Evolutionary conservation across 53 echinoderm and acorn worm species (phyloP), one percentile per base, ranked within the genome.

Genomic region (Temnopleurus reevesii): DNA sequence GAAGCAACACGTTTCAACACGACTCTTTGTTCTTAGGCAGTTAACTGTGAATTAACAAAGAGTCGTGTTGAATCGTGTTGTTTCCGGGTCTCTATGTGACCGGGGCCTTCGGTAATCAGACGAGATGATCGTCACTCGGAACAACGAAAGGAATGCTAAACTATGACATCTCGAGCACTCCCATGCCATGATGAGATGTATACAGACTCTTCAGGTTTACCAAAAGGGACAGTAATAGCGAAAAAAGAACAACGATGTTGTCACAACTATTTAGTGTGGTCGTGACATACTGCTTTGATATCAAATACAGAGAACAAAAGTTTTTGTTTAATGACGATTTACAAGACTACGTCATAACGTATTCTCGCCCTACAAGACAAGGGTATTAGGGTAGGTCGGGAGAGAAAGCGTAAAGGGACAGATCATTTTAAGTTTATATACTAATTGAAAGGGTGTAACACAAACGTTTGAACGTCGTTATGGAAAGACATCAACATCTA

Each of bases 201-300:
- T 43, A 71, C 71, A 71, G 5, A 41, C 71, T 71, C 41, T n/a
- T 38, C 36, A n/a, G 71, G 43, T 21, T 71, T 21, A 41, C 71
- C 12, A 23, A 12, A 10, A 41, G n/a, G 41, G 71, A 21, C 8
- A 41, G 17, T 30, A 34, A 65, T 29, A 30, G 29, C 3, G 29
- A 65, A 10, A 35, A 45, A 46, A 79, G 15, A 28, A 23, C 12
- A 18, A 3, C 13, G 23, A 80, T 80, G 80, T 80, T 80, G 80
- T 80, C 80, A 38, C 51, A 80, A 51, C 26, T 80, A 28, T 31
- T 80, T 80, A 80, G 30, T 12, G 19, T 46, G 51, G 49, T 80
- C 51, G 80, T 80, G 80, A 47, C 47, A 71, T 21, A 47, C 80
- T 47, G 18, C 26, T 18, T 45, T 45, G 8, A 49, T 28, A 80